Percentiles rank a stretch among this genome's conserved stretches.
Evolutionary conservation across 2,797 vertebrate genomes (phyloP).

Genomic region (Remorina albescens): DNA sequence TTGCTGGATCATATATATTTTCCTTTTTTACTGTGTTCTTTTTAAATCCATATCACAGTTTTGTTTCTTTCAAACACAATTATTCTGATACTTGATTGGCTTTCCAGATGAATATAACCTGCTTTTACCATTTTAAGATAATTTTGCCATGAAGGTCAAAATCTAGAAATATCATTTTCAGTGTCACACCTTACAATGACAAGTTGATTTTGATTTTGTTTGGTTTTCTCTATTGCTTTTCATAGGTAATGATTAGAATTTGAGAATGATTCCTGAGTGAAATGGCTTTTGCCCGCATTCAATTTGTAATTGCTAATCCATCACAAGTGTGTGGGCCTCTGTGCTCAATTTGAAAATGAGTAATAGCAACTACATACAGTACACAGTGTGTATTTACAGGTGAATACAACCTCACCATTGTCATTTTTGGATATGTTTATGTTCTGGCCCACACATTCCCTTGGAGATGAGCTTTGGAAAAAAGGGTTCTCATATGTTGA

Average conservation of each 20-base stretch:
- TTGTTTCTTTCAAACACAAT: slow-evolving; percentile 76
- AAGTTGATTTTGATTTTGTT: slow-evolving; percentile 59
- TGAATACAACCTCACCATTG: no score
- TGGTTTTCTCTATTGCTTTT: slow-evolving; percentile 47
- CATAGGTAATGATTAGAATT: slow-evolving; percentile 49
- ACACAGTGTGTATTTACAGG: no score
- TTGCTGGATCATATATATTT: slow-evolving; percentile 81
- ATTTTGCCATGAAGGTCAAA: slow-evolving; percentile 70
- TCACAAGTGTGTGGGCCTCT: slow-evolving; percentile 55
- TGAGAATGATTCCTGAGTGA: slow-evolving; percentile 57
- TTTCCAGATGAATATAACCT: slow-evolving; percentile 61
- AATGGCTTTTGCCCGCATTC: slow-evolving; percentile 70
- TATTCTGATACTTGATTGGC: slow-evolving; percentile 76
- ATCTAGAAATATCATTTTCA: slow-evolving; percentile 67
- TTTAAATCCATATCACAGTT: slow-evolving; percentile 73
- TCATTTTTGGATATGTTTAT: no score
- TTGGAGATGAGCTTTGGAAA: slow-evolving; percentile 27
- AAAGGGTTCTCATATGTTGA: slow-evolving; percentile 37
- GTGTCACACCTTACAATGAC: slow-evolving; percentile 64
- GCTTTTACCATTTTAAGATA: slow-evolving; percentile 72
- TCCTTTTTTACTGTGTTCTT: slow-evolving; percentile 69
- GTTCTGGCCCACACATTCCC: slow-evolving; percentile 49
- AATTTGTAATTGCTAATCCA: slow-evolving; percentile 68
- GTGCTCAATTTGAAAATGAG: slow-evolving; percentile 46
- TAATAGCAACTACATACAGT: slow-evolving; percentile 63